These are phyloP conservation scores for Leptinotarsa undecemlineata DNA, from an alignment of 1,140 invertebrate genomes.

Conservation along the genomic window DNA sequence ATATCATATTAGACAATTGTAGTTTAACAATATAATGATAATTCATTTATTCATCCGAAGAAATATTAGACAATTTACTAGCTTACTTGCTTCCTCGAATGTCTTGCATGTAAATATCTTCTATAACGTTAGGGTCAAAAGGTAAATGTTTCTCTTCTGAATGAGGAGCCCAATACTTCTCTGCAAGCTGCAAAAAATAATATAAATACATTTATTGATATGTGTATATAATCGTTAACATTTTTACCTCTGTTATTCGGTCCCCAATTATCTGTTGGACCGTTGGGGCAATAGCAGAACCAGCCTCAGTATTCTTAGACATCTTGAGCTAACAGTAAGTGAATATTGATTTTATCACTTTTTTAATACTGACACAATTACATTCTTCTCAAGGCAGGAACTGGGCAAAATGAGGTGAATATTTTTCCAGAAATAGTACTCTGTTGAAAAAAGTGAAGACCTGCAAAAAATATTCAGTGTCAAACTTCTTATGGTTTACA, in stretches of 20 bases:
- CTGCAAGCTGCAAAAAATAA: conserved; percentile 71
- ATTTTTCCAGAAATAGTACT: too few relatives aligned
- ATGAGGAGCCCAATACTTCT: conserved; percentile 87
- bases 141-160: conserved; percentile 69
- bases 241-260: conserved; percentile 69
- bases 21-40: neutral
- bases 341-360: too few relatives aligned
- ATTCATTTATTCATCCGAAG: too few relatives aligned
- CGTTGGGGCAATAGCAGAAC: conserved; percentile 60
- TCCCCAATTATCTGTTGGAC: conserved; percentile 79
- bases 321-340: conserved; percentile 10
- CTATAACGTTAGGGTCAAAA: conserved; percentile 75
- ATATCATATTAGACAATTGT: neutral
- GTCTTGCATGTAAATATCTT: conserved; percentile 81
- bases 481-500: too few relatives aligned
- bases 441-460: too few relatives aligned
- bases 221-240: conserved; percentile 29
- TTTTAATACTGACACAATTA: too few relatives aligned
- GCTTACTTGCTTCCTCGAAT: conserved; percentile 71
- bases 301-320: conserved; percentile 14
- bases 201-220: conserved; percentile 29
- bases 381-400: too few relatives aligned
- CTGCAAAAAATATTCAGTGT: too few relatives aligned
- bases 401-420: too few relatives aligned
- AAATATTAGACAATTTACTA: too few relatives aligned